Percentiles rank a stretch among this genome's conserved stretches.
Evolutionary conservation across 2,888 invertebrate genomes (phyloP).

Genomic region (Thecophora atra): DNA sequence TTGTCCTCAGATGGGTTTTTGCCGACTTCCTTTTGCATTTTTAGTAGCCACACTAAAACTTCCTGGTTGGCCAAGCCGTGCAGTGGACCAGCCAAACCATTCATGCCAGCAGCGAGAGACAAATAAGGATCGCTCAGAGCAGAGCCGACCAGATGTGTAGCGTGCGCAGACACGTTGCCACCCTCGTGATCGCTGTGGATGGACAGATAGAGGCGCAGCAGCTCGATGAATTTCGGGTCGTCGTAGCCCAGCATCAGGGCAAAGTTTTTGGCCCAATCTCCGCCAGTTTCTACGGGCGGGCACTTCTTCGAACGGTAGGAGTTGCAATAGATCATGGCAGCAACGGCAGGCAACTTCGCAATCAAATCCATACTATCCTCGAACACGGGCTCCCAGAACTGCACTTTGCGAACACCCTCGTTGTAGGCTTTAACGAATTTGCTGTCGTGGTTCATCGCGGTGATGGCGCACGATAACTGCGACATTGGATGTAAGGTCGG

Average conservation of each 20-base stretch:
- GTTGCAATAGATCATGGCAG: slow-evolving; percentile 87
- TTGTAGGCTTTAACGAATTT: slow-evolving; percentile 84
- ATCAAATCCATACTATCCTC: slow-evolving; percentile 90
- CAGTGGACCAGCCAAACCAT: slow-evolving; percentile 87
- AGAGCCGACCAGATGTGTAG: slow-evolving; percentile 86
- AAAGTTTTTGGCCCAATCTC: slow-evolving; percentile 89
- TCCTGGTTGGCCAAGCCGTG: slow-evolving; percentile 92
- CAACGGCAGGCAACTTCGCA: slow-evolving; percentile 86
- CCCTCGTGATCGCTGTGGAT: slow-evolving; percentile 90
- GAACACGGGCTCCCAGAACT: slow-evolving; percentile 82
- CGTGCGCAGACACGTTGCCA: slow-evolving; percentile 91
- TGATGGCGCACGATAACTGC: slow-evolving; percentile 83
- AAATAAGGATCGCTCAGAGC: slow-evolving; percentile 88
- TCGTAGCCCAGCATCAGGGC: slow-evolving; percentile 83
- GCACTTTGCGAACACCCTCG: slow-evolving; percentile 72
- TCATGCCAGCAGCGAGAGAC: slow-evolving; percentile 85
- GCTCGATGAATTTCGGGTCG: slow-evolving; percentile 77
- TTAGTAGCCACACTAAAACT: slow-evolving; percentile 93
- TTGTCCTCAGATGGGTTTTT: slow-evolving; percentile 88
- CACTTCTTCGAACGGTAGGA: slow-evolving; percentile 77
- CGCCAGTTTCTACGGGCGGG: slow-evolving; percentile 77
- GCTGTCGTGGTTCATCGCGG: slow-evolving; percentile 84
- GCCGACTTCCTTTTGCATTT: slow-evolving; percentile 86
- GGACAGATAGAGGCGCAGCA: slow-evolving; percentile 85
- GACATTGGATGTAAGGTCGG: slow-evolving; percentile 85